These are phyloP conservation scores for Callionymus lyra DNA, from an alignment of 2,113 vertebrate genomes.

Conservation along the genomic window DNA sequence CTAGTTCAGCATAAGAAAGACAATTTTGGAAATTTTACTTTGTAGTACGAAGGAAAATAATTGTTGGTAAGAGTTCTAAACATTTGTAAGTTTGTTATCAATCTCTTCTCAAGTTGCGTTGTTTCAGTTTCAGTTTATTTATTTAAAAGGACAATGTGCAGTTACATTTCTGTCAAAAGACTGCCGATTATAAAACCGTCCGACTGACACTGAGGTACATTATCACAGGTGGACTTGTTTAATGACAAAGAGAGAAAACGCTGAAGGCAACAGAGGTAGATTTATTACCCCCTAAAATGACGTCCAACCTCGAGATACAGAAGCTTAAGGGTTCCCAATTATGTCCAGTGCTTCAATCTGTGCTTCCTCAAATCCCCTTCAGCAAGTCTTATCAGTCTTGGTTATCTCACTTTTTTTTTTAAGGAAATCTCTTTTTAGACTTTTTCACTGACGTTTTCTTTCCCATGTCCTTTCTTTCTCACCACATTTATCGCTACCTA, in stretches of 20 bases:
- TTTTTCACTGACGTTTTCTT: neutral
- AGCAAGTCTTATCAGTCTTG: conserved; percentile 10
- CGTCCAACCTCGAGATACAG: conserved; percentile 27
- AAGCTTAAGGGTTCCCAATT: conserved; percentile 20
- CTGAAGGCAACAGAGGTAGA: conserved; percentile 16
- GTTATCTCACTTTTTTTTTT: neutral
- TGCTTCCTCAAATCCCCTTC: conserved; percentile 30
- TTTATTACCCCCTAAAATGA: conserved; percentile 40
- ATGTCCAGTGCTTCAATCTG: conserved; percentile 19
- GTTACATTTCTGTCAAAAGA: too few species aligned
- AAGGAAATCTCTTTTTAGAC: neutral
- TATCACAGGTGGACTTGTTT: conserved; percentile 16
- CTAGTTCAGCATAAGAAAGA: too few species aligned
- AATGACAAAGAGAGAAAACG: conserved; percentile 10
- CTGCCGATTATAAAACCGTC: too few species aligned
- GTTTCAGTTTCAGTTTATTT: too few species aligned
- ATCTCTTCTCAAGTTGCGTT: too few species aligned
- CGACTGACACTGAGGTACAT: too few species aligned
- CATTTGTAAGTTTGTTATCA: too few species aligned
- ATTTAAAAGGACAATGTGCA: too few species aligned
- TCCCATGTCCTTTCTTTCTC: neutral
- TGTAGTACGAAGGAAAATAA: too few species aligned
- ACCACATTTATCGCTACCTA: neutral
- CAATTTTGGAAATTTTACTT: too few species aligned
- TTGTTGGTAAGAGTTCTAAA: too few species aligned